Percentiles rank a stretch among this genome's conserved stretches.
These are phyloP conservation scores for Physocephala rufipes DNA, from an alignment of 2,888 invertebrate species.

Conservation along the genomic window DNA sequence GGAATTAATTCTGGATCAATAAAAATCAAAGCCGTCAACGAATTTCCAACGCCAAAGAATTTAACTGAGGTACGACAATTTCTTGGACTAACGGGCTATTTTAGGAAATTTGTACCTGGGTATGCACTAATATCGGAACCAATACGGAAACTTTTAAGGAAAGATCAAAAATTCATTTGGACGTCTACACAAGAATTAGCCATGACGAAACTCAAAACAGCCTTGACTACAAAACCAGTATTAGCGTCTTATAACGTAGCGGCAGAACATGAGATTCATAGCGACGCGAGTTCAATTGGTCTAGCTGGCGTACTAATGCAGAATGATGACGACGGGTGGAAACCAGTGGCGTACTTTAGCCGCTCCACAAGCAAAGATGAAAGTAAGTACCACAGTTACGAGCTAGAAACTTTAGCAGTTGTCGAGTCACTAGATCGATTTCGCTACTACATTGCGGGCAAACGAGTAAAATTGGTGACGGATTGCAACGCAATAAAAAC, in stretches of 20 bases:
- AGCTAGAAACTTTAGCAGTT: constrained; percentile 41
- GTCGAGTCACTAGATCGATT: constrained; percentile 40
- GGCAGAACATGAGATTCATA: constrained; percentile 26
- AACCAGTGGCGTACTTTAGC: constrained; percentile 42
- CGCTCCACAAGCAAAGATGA: constrained; percentile 35
- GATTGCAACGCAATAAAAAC: constrained; percentile 38
- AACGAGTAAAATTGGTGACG: constrained; percentile 29
- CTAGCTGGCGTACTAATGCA: constrained; percentile 34
- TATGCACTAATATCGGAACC: constrained; percentile 11
- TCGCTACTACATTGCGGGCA: constrained; percentile 44
- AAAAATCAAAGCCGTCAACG: constrained; percentile 18
- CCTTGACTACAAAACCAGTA: constrained; percentile 10
- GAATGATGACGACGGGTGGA: constrained; percentile 17
- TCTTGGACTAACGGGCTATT: constrained; percentile 18
- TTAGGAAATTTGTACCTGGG: constrained; percentile 1
- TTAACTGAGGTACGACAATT: constrained; percentile 26
- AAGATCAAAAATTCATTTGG: constrained; percentile 16
- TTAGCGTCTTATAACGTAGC: constrained; percentile 24
- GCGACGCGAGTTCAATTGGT: constrained; percentile 33
- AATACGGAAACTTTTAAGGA: constrained; percentile 9
- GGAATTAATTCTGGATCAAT: constrained; percentile 28
- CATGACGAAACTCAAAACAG: constrained; percentile 24
- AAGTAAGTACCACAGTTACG: constrained; percentile 40
- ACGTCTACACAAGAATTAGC: constrained; percentile 2
- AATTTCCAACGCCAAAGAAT: constrained; percentile 26